Base-by-base conservation (phyloP, 2,888 invertebrate species). In the Apocheima hispidaria region DNA sequence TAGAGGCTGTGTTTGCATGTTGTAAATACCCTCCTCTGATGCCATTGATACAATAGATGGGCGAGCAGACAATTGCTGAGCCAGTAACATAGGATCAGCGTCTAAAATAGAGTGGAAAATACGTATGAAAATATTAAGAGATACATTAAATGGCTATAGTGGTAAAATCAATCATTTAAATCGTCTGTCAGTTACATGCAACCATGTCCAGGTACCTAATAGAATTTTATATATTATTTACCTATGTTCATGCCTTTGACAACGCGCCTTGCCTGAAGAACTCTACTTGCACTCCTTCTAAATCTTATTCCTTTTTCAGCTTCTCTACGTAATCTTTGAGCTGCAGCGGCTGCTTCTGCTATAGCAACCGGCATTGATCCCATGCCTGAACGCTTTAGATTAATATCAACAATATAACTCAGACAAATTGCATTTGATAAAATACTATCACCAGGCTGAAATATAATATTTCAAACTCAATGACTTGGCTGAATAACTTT, bases 31-130 rank as follows among this genome's bases (percentile, higher is more conserved):
- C 72, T 92, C 92, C 75, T 92, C 92, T 16, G 92, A 92, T 33
- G 91, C 85, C 21, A 92, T 84, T 0, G 93, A 93, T 14, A 92
- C 93, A 63, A 93, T 92, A 4, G 93, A 93, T 2, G 93, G 93
- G 16, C 93, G 79, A 21, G 93, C 92, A 12, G 93, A 93, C 49
- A 93, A 69, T 63, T 93, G 92, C 63, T 90, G 89, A n/a, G 93
- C 93, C 38, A 93, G 65, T 36, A 93, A 72, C 50, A 93, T 72
- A 1, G 93, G 92, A 72, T 93, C 93, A 1, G 92, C 81, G 75
- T 92, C 93, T 92, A 44, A 44, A 46, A 52, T 7, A 48, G 26
- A 49, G n/a, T n/a, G n/a, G n/a, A n/a, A n/a, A n/a, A n/a, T n/a
- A n/a, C n/a, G n/a, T n/a, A n/a, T n/a, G n/a, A n/a, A n/a, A n/a